A percentile compares a stretch with the other conserved stretches of the same genome.
Conservation (phyloP, 2,113 vertebrate genomes). For the Psammodynastes pulverulentus region DNA sequence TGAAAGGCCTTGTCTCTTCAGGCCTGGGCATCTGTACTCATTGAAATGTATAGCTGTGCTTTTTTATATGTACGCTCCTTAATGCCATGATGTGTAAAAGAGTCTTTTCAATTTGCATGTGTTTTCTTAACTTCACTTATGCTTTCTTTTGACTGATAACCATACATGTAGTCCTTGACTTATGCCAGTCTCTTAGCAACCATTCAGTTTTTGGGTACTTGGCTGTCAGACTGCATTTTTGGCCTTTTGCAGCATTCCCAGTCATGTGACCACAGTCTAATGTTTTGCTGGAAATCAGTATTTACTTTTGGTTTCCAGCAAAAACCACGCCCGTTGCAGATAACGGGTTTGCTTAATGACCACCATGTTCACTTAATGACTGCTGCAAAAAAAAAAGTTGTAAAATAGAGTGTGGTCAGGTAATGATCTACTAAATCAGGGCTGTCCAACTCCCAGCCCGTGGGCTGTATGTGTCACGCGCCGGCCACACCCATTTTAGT, state of each 20-base stretch:
- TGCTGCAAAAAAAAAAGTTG: background rate
- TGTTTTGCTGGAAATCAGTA: background rate
- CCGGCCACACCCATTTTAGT: too few species aligned
- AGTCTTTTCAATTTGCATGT: background rate
- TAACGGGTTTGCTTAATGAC: background rate
- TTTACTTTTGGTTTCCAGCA: background rate
- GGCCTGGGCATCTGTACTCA: background rate
- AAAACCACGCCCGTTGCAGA: background rate
- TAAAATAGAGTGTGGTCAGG: background rate
- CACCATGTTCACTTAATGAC: background rate
- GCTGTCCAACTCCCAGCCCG: too few species aligned
- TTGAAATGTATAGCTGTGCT: background rate
- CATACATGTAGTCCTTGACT: background rate
- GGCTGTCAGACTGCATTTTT: background rate
- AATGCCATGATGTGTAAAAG: background rate
- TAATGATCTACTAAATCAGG: background rate
- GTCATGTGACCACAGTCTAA: background rate
- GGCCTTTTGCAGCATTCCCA: background rate
- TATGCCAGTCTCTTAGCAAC: background rate
- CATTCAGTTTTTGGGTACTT: background rate
- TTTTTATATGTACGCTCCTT: background rate
- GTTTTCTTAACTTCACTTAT: background rate
- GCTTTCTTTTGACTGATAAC: background rate
- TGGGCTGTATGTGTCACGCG: fast-evolving
- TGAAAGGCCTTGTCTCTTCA: background rate